Conservation (phyloP, 2,888 invertebrate genomes). For the Polymixis flavicincta region DNA sequence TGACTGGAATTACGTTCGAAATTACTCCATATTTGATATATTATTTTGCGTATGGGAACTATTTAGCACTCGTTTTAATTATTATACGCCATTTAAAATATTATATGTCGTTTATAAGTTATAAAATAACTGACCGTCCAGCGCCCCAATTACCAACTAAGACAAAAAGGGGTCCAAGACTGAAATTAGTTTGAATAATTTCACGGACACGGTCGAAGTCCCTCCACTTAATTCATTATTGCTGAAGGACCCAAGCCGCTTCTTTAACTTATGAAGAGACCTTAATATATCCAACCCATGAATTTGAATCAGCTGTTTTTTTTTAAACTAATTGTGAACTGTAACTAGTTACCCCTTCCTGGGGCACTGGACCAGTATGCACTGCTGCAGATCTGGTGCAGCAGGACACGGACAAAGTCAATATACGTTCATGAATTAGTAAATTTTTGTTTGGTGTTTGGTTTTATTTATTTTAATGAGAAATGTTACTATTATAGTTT, state of each 20-base stretch:
- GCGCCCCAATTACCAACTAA: conserved; percentile 22
- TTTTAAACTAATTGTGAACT: no score
- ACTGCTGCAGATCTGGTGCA: no score
- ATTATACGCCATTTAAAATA: not conserved
- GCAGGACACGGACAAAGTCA: no score
- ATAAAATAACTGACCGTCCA: not conserved
- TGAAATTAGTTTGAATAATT: conserved; percentile 56
- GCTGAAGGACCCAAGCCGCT: not conserved
- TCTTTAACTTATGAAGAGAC: conserved; percentile 11
- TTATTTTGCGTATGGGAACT: not conserved
- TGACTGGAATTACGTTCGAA: not conserved
- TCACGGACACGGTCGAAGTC: conserved; percentile 23
- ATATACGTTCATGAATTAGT: no score
- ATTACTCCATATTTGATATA: not conserved
- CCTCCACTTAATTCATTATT: conserved; percentile 45
- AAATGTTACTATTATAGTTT: no score
- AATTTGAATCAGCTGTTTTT: no score
- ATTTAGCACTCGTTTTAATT: not conserved
- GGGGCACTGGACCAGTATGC: no score
- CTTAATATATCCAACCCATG: not conserved
- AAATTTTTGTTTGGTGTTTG: no score
- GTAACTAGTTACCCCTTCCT: no score
- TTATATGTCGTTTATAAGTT: not conserved
- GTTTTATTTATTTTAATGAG: no score
- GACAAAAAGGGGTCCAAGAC: conserved; percentile 48